A percentile compares a stretch with the other conserved stretches of the same genome.
These are phyloP conservation scores for Meteorus colon DNA, from an alignment of 2,888 invertebrate species.

Conservation along the genomic window DNA sequence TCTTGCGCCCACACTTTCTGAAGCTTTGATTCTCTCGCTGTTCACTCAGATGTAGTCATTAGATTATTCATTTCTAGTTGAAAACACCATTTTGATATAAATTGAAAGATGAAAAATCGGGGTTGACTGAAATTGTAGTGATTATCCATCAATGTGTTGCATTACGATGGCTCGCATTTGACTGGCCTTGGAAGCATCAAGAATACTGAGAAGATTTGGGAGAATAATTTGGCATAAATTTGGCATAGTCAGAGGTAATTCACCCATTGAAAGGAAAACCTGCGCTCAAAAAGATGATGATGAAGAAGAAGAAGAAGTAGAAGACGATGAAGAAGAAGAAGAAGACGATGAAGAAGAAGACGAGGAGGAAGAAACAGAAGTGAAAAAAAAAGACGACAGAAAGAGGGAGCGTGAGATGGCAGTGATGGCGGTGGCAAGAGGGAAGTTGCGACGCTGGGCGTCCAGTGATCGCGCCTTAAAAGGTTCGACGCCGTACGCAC, in stretches of 20 bases:
- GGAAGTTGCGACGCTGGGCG: constrained; percentile 71
- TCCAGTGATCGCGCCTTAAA: constrained; percentile 73
- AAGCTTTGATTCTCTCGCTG: too few species aligned
- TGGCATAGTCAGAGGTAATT: not conserved
- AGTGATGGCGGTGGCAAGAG: constrained; percentile 51
- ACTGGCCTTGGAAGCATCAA: not conserved
- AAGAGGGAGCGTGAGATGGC: constrained; percentile 43
- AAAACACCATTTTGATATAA: too few species aligned
- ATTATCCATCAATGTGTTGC: not conserved
- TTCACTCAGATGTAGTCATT: too few species aligned
- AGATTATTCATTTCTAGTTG: too few species aligned
- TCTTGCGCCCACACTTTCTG: too few species aligned
- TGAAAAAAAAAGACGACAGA: constrained; percentile 27
- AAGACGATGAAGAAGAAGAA: constrained; percentile 33
- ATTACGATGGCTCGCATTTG: not conserved
- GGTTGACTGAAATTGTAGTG: too few species aligned
- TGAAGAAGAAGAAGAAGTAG: constrained; percentile 14
- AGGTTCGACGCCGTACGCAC: constrained; percentile 74
- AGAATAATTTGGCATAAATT: constrained; percentile 17
- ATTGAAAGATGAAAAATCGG: too few species aligned
- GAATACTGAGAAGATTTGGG: not conserved
- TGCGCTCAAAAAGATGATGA: constrained; percentile 8
- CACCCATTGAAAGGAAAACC: not conserved
- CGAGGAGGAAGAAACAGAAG: constrained; percentile 20
- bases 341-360: constrained; percentile 9